Conservation (phyloP, 2,888 invertebrate genomes). For the Dolomedes plantarius region DNA sequence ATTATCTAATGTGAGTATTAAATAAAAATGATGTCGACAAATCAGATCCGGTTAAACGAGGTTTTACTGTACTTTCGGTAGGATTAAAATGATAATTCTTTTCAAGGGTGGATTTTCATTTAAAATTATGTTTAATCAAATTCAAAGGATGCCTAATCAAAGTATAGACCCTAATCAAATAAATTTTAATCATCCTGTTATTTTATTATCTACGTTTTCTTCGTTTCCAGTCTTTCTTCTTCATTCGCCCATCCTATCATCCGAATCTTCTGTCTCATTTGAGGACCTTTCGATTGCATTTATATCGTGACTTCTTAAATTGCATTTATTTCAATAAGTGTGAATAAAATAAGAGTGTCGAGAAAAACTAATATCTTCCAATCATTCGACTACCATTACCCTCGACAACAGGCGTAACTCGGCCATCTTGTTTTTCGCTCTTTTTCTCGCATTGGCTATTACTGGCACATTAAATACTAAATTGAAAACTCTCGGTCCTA, state of each 20-base stretch:
- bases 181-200: too few relatives aligned
- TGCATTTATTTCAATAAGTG: background rate
- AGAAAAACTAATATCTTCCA: background rate
- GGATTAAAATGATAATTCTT: too few relatives aligned
- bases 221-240: background rate
- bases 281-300: background rate
- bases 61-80: too few relatives aligned
- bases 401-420: background rate
- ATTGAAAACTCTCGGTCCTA: background rate
- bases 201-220: too few relatives aligned
- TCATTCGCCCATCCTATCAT: too few relatives aligned
- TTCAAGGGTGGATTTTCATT: too few relatives aligned
- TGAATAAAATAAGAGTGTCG: background rate
- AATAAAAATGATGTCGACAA: too few relatives aligned
- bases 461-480: conserved; percentile 4
- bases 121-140: too few relatives aligned
- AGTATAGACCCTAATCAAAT: too few relatives aligned
- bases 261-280: background rate
- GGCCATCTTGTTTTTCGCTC: background rate
- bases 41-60: too few relatives aligned
- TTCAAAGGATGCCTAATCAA: too few relatives aligned
- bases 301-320: background rate
- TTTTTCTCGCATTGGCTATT: conserved; percentile 13
- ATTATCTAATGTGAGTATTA: too few relatives aligned
- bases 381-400: conserved; percentile 2